Percentiles rank a stretch among this genome's conserved stretches.
These are phyloP conservation scores for Automeris io DNA, from an alignment of 2,888 invertebrate genomes.

Conservation along the genomic window DNA sequence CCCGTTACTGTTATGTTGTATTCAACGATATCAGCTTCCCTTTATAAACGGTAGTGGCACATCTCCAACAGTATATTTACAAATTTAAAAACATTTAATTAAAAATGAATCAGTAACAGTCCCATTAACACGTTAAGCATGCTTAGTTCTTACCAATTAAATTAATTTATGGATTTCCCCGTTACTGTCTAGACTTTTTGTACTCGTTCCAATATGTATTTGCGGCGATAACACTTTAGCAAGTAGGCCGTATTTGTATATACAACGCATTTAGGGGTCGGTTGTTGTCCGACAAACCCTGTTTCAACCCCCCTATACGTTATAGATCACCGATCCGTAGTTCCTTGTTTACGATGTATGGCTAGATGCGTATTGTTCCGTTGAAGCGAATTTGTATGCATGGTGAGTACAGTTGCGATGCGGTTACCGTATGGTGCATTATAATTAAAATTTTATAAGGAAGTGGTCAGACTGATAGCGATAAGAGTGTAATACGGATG, in stretches of 20 bases:
- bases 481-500: neutral
- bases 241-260: constrained; percentile 3
- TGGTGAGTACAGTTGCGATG: constrained; percentile 23
- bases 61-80: neutral
- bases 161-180: neutral
- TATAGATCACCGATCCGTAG: constrained; percentile 27
- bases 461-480: neutral
- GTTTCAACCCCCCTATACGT: constrained; percentile 4
- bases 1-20: too few species aligned
- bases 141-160: neutral
- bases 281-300: constrained; percentile 6
- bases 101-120: too few species aligned
- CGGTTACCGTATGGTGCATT: constrained; percentile 15
- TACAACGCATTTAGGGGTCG: constrained; percentile 1
- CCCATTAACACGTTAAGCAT: neutral
- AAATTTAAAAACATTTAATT: neutral
- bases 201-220: constrained; percentile 1
- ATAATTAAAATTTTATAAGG: neutral
- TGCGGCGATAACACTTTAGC: neutral
- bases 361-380: constrained; percentile 34
- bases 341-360: constrained; percentile 33
- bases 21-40: too few species aligned
- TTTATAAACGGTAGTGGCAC: too few species aligned
- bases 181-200: neutral
- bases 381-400: constrained; percentile 34